A percentile compares a stretch with the other conserved stretches of the same genome.
These are phyloP conservation scores for Babylonia areolata DNA, from an alignment of 1,140 invertebrate species.

Conservation along the genomic window DNA sequence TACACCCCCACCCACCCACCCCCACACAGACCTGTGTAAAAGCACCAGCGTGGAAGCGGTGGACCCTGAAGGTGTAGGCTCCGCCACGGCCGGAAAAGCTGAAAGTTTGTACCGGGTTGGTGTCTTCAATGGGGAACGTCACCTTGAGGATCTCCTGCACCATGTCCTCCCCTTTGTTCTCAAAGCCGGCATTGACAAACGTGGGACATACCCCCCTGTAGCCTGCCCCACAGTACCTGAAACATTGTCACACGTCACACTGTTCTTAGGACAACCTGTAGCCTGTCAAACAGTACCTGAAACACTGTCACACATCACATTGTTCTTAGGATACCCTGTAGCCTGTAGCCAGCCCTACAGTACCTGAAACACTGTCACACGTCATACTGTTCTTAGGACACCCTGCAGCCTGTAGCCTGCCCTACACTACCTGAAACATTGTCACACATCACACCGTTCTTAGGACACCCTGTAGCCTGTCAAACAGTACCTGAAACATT, in stretches of 20 bases:
- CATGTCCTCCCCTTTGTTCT: slow-evolving; percentile 54
- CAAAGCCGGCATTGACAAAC: slow-evolving; percentile 52
- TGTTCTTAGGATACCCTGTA: too few species aligned
- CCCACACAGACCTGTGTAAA: not conserved
- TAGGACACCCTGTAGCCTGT: slow-evolving; percentile 52
- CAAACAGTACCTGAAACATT: slow-evolving; percentile 1
- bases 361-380: too few species aligned
- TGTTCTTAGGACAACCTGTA: too few species aligned
- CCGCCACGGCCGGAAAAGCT: slow-evolving; percentile 52
- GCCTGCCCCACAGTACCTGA: slow-evolving; percentile 9
- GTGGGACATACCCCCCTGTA: slow-evolving; percentile 63
- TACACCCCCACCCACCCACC: slow-evolving; percentile 3
- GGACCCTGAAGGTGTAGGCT: slow-evolving; percentile 55
- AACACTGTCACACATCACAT: too few species aligned
- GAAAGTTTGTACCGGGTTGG: slow-evolving; percentile 42
- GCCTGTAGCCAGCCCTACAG: too few species aligned
- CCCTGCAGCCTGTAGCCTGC: too few species aligned
- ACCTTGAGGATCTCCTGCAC: slow-evolving; percentile 62
- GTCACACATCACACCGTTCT: too few species aligned
- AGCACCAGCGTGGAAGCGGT: slow-evolving; percentile 46
- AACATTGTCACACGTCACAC: not conserved
- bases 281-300: too few species aligned
- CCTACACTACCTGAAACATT: too few species aligned
- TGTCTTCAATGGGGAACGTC: slow-evolving; percentile 54
- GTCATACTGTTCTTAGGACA: too few species aligned